Evolutionary conservation across 2,113 vertebrate species (phyloP).

Genomic region (Etheostoma spectabile): DNA sequence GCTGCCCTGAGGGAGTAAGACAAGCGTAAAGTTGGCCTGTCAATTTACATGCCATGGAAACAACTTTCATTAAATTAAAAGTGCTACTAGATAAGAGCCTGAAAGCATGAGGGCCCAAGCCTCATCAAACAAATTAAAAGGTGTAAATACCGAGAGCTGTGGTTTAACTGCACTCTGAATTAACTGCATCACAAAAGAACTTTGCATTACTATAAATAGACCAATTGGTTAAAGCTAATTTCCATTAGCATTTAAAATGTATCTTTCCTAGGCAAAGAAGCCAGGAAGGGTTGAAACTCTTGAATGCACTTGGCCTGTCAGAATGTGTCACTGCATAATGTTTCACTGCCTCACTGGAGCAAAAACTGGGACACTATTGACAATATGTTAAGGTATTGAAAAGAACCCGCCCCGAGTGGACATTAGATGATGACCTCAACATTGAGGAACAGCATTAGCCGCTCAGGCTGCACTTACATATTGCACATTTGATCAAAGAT

Average conservation of each 20-base stretch:
- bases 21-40: constrained; percentile 21
- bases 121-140: constrained; percentile 65
- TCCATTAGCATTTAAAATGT: constrained; percentile 10
- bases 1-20: constrained; percentile 3
- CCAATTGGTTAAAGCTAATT: constrained; percentile 26
- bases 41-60: constrained; percentile 46
- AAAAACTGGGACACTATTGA: constrained; percentile 21
- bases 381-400: constrained; percentile 48
- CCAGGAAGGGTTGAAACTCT: neutral
- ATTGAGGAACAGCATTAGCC: constrained; percentile 64
- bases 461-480: constrained; percentile 61
- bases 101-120: constrained; percentile 52
- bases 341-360: constrained; percentile 29
- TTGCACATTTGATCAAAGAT: constrained; percentile 70
- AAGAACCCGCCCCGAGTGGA: constrained; percentile 15
- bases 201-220: constrained; percentile 44
- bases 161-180: constrained; percentile 46
- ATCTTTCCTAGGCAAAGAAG: neutral
- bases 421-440: constrained; percentile 52
- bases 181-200: constrained; percentile 42
- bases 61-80: constrained; percentile 69
- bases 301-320: constrained; percentile 2
- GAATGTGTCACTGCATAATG: constrained; percentile 30
- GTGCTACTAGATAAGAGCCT: constrained; percentile 57
- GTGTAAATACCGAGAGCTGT: constrained; percentile 47